Base-by-base conservation (phyloP, 2,888 invertebrate species). In the Drosophila aldrichi region DNA sequence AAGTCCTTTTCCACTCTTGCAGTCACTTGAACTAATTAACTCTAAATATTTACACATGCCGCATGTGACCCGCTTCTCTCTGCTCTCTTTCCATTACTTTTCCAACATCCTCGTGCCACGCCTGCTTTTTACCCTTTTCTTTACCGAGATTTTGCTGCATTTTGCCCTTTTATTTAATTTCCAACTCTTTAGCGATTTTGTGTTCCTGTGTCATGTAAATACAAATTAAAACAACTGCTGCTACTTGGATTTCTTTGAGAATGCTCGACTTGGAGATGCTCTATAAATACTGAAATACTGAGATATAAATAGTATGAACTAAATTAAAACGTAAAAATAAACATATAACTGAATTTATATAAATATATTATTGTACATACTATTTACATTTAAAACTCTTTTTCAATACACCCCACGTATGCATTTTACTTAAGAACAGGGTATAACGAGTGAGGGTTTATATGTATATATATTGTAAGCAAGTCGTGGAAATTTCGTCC, bases 21-120 rank as follows among this genome's bases (percentile, higher is more conserved):
- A 63, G 59, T 51, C 70, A 69, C 76, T 78, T 76, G 72, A 82
- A 64, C 82, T 87, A 84, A 84, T 84, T 89, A 84, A 73, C 85
- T 81, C 74, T 67, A 79, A 70, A 77, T 81, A 70, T 79, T 79
- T 79, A 70, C 81, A 81, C 69, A 79, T 67, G 68, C 64, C 43
- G 52, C 81, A 40, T 65, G 81, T 55, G 49, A 54, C 60, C 51
- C 40, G n/a, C 12, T 40, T 7, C 20, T 36, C 3, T 49, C 4
- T 32, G 8, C 49, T 18, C 44, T n/a, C 22, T 12, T 48, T 16
- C n/a, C 16, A n/a, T 41, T 2, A n/a, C 3, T 25, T 22, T 41
- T 20, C 22, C 14, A 1, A 7, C 4, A 44, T 12, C 20, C 18
- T 48, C 18, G 46, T 32, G 29, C n/a, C 48, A 48, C 12, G 48